Conservation (phyloP, 2,888 invertebrate species). For the Rhabditoides inermis region DNA sequence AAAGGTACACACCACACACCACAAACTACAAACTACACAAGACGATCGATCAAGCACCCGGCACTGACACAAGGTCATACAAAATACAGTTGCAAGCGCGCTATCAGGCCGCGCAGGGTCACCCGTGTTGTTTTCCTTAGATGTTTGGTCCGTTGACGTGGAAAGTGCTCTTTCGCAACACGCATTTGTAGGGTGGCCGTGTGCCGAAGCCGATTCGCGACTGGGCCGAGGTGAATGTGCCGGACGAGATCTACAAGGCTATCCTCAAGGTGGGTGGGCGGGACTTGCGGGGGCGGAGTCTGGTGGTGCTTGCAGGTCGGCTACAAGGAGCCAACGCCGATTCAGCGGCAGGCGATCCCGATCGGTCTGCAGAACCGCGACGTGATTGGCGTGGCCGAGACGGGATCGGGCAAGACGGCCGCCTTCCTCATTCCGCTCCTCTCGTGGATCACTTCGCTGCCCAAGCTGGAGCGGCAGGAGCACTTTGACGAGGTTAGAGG, state of each 20-base stretch:
- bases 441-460: conserved; percentile 89
- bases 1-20: conserved; percentile 62
- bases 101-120: not conserved
- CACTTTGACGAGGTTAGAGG: conserved; percentile 32
- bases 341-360: conserved; percentile 97
- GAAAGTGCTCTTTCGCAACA: not conserved
- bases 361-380: conserved; percentile 72
- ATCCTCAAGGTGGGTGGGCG: conserved; percentile 73
- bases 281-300: not conserved
- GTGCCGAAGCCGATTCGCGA: conserved; percentile 89
- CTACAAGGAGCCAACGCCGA: conserved; percentile 81
- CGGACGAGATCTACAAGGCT: conserved; percentile 80
- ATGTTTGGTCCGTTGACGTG: not conserved
- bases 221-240: conserved; percentile 88
- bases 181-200: conserved; percentile 61
- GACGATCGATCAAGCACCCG: conserved; percentile 56
- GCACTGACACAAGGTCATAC: not conserved
- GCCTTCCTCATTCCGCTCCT: conserved; percentile 93
- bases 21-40: no score
- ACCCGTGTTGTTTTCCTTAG: no score
- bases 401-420: conserved; percentile 95
- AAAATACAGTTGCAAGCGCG: not conserved
- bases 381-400: conserved; percentile 98
- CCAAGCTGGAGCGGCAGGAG: conserved; percentile 71
- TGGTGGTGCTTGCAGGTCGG: conserved; percentile 15